Evolutionary conservation across 2,113 vertebrate genomes (phyloP).

Genomic region (Oxygymnocypris stewartii): DNA sequence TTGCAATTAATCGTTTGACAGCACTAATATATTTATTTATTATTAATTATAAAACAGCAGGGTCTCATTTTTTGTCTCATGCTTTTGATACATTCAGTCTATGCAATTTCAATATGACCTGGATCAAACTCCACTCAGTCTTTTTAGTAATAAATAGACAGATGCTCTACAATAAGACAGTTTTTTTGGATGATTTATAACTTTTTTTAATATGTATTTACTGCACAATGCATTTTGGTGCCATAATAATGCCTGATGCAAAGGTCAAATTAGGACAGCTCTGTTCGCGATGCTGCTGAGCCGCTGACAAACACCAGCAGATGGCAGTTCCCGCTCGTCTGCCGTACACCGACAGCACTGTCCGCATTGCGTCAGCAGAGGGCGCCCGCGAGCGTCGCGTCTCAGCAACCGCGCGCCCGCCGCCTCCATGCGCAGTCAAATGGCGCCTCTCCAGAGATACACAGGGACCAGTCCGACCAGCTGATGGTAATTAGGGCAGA

Average conservation of each 20-base stretch:
- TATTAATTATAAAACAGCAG: not conserved
- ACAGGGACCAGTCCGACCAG: not conserved
- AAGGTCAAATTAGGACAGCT: not conserved
- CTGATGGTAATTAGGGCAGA: slow-evolving; percentile 29
- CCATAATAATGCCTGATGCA: not conserved
- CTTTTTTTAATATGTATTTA: not conserved
- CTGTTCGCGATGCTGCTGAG: not conserved
- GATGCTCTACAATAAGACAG: not conserved
- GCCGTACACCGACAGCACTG: not conserved
- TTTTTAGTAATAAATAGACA: not conserved
- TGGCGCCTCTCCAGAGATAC: slow-evolving; percentile 42
- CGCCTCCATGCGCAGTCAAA: slow-evolving; percentile 40
- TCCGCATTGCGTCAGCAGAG: slow-evolving; percentile 13
- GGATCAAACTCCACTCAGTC: not conserved
- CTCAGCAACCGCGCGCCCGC: slow-evolving; percentile 18
- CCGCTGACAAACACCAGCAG: not conserved
- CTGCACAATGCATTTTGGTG: not conserved
- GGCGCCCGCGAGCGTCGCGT: not conserved
- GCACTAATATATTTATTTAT: too few relatives aligned
- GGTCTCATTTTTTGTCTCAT: not conserved
- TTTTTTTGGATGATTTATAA: not conserved
- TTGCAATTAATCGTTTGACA: too few relatives aligned
- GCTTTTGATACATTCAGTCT: not conserved
- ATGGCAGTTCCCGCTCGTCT: not conserved
- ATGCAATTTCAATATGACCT: not conserved